Evolutionary conservation across 2,888 invertebrate genomes (phyloP).

Genomic region (Mallateleia sp.): DNA sequence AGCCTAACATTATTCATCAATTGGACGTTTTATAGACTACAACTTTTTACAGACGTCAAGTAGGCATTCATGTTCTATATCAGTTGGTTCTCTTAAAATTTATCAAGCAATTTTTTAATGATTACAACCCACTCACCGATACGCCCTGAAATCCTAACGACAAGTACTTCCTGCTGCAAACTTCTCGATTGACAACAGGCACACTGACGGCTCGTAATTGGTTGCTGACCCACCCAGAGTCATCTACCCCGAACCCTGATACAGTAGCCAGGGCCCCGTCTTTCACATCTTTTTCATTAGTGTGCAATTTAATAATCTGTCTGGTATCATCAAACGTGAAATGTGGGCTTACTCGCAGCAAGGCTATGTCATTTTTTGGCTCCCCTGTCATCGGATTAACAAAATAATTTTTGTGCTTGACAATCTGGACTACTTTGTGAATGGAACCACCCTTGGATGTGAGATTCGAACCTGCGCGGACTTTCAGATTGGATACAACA

Average conservation of each 20-base stretch:
- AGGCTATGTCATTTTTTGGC: slow-evolving; percentile 55
- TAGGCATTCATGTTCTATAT: too few relatives aligned
- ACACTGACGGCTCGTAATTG: slow-evolving; percentile 89
- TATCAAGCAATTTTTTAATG: too few relatives aligned
- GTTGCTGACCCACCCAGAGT: slow-evolving; percentile 17
- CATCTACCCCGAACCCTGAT: slow-evolving; percentile 60
- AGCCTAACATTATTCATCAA: too few relatives aligned
- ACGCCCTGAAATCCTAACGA: background rate
- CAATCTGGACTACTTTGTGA: slow-evolving; percentile 37
- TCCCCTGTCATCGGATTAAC: background rate
- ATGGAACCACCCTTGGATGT: slow-evolving; percentile 29
- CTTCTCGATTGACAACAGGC: slow-evolving; percentile 90
- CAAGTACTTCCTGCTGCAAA: slow-evolving; percentile 89
- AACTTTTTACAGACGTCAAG: too few relatives aligned
- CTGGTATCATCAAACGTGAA: slow-evolving; percentile 54
- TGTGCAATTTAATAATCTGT: slow-evolving; percentile 36
- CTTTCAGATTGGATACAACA: too few relatives aligned
- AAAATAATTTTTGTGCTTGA: slow-evolving; percentile 36
- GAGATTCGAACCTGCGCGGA: slow-evolving; percentile 47
- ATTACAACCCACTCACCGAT: background rate
- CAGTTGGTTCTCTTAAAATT: too few relatives aligned
- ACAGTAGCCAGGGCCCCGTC: slow-evolving; percentile 43
- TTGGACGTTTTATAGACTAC: too few relatives aligned
- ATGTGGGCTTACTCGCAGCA: slow-evolving; percentile 63
- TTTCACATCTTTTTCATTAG: slow-evolving; percentile 31